Conservation (phyloP, 2,113 vertebrate species). For the Suncus etruscus region DNA sequence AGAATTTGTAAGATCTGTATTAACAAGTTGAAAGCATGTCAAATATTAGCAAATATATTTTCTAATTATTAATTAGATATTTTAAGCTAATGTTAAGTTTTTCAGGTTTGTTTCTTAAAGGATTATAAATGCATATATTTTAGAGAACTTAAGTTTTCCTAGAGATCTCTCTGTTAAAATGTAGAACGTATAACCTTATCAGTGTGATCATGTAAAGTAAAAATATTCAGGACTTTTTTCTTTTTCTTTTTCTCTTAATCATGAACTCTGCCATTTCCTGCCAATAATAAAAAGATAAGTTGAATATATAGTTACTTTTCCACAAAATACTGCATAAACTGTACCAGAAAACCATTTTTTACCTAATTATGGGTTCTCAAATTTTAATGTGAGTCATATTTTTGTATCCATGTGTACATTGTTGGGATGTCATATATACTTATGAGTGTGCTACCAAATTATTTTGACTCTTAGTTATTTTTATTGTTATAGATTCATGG, state of each 20-base stretch:
- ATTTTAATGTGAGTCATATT: background rate
- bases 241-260: background rate
- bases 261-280: background rate
- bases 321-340: background rate
- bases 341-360: background rate
- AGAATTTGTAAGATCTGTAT: conserved; percentile 27
- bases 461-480: background rate
- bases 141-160: background rate
- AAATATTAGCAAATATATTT: background rate
- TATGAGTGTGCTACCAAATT: background rate
- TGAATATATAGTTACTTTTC: background rate
- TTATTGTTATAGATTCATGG: background rate
- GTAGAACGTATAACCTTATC: background rate
- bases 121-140: background rate
- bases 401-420: background rate
- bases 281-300: background rate
- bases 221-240: background rate
- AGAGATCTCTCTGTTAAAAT: background rate
- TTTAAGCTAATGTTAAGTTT: background rate
- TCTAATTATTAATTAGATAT: conserved; percentile 36
- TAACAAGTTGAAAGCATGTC: conserved; percentile 2
- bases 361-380: background rate
- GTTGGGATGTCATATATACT: background rate
- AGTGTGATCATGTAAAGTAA: background rate
- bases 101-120: background rate